A percentile compares a stretch with the other conserved stretches of the same genome.
These are phyloP conservation scores for Amitus sp. DNA, from an alignment of 2,888 invertebrate genomes.

Conservation along the genomic window DNA sequence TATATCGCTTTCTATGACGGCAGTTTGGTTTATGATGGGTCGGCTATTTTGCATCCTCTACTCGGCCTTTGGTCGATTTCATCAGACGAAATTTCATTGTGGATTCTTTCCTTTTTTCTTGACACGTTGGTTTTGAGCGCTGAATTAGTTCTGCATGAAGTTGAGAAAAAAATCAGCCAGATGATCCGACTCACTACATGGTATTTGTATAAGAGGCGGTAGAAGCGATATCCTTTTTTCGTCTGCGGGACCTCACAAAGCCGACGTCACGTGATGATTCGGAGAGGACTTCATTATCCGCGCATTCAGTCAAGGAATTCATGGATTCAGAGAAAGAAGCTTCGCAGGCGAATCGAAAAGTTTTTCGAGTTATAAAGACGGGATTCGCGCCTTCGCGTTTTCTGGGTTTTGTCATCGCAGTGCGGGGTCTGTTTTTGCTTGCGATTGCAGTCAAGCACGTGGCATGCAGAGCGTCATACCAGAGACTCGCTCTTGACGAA, in stretches of 20 bases:
- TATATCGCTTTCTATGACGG: slow-evolving; percentile 10
- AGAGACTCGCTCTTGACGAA: no score
- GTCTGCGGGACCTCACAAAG: background rate
- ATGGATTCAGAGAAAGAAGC: background rate
- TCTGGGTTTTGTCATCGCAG: slow-evolving; percentile 3
- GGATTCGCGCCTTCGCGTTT: background rate
- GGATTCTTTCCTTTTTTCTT: background rate
- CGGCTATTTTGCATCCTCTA: background rate
- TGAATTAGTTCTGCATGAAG: background rate
- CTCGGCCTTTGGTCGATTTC: background rate
- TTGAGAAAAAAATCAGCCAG: background rate
- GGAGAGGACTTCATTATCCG: background rate
- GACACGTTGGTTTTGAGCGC: background rate
- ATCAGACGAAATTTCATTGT: background rate
- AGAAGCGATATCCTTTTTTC: background rate
- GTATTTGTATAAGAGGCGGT: background rate
- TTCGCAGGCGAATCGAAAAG: background rate
- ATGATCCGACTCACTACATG: slow-evolving; percentile 3
- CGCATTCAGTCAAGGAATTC: background rate
- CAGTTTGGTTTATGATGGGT: slow-evolving; percentile 7
- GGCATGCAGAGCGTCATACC: no score
- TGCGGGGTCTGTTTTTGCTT: background rate
- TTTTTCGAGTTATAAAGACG: no score
- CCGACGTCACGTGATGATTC: background rate
- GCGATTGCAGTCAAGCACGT: background rate